Evolutionary conservation across 1,140 invertebrate species (phyloP).

Genomic region (Paracyclopina nana): DNA sequence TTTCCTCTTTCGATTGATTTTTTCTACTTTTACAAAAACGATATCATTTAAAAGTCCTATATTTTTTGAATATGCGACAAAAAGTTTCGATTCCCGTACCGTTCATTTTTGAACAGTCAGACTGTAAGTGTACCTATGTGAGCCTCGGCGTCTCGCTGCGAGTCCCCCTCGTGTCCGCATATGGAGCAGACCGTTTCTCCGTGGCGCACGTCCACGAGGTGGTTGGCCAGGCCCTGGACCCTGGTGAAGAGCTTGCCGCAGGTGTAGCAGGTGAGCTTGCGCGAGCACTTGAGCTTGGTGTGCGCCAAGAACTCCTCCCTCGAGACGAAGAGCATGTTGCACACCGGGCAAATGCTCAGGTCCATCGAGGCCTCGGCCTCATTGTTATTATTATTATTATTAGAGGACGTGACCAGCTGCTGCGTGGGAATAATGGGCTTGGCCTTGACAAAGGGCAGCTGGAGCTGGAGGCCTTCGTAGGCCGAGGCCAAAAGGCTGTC

Average conservation of each 20-base stretch:
- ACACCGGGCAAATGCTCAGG: slow-evolving; percentile 5
- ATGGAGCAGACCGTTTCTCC: slow-evolving; percentile 9
- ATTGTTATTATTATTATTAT: not conserved
- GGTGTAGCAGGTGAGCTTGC: not conserved
- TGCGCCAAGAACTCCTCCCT: slow-evolving; percentile 5
- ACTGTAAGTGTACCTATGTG: too few species aligned
- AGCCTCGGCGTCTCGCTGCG: not conserved
- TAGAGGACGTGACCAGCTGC: not conserved
- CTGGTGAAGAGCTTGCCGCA: not conserved
- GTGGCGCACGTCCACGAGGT: slow-evolving; percentile 4
- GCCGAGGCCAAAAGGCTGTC: not conserved
- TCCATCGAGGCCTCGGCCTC: not conserved
- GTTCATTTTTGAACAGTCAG: too few species aligned
- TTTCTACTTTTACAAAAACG: too few species aligned
- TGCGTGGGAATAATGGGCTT: not conserved
- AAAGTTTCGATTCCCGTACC: too few species aligned
- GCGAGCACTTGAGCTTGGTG: not conserved
- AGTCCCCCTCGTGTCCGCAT: not conserved
- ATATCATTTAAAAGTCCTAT: too few species aligned
- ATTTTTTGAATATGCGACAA: too few species aligned
- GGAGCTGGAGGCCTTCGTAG: not conserved
- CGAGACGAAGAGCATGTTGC: slow-evolving; percentile 4
- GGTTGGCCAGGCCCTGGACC: not conserved
- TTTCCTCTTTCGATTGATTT: too few species aligned
- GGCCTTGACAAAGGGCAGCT: not conserved